Evolutionary conservation across 2,113 vertebrate genomes (phyloP).

Genomic region (Elgaria multicarinata): DNA sequence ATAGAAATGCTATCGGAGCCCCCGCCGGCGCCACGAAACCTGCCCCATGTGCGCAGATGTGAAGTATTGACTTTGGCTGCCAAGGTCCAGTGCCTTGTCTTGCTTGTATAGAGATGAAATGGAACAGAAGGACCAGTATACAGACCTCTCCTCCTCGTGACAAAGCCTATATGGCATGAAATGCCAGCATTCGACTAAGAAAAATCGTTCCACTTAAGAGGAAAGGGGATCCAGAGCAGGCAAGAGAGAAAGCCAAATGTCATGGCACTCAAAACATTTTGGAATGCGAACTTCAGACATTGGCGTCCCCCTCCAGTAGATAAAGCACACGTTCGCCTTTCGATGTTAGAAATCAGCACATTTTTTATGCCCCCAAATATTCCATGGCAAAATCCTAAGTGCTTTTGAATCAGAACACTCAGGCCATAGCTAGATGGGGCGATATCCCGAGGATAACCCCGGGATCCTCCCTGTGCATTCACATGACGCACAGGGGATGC

Average conservation of each 20-base stretch:
- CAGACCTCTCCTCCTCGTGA: neutral
- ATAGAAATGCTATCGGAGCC: conserved; percentile 31
- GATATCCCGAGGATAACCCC: too few relatives aligned
- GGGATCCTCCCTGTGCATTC: too few relatives aligned
- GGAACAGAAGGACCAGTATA: conserved; percentile 15
- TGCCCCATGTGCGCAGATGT: conserved; percentile 26
- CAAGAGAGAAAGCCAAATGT: neutral
- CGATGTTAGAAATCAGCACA: neutral
- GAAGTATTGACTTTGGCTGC: conserved; percentile 30
- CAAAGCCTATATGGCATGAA: neutral
- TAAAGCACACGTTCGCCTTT: neutral
- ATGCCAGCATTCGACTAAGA: neutral
- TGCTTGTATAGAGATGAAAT: conserved; percentile 1
- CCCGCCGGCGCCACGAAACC: conserved; percentile 17
- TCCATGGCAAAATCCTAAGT: neutral
- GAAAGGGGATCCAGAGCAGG: neutral
- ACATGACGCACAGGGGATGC: too few relatives aligned
- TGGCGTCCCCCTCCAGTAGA: neutral
- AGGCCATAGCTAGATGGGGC: too few relatives aligned
- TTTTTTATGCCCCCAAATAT: neutral
- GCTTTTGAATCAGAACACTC: neutral
- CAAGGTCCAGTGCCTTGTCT: neutral
- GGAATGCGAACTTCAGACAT: neutral
- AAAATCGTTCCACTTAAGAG: neutral
- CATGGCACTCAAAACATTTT: neutral